Evolutionary conservation across 2,888 invertebrate species (phyloP), one percentile per base, ranked within the genome.

Genomic region (Synanthedon formicaeformis): DNA sequence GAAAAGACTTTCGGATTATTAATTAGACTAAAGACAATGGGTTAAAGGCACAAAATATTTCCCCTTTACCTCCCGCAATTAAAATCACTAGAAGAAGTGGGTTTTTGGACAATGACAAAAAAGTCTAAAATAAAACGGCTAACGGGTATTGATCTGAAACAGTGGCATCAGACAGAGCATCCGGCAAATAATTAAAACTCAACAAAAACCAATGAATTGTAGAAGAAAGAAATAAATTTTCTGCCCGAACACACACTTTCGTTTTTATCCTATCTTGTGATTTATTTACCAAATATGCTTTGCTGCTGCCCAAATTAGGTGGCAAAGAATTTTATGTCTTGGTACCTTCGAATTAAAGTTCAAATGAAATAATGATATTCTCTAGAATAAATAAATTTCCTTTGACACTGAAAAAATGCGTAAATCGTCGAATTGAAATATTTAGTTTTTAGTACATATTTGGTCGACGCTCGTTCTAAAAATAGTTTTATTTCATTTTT

Each of bases 181-280:
- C 81, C 78, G 81, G 75, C 74, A 72, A 81, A 81, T 81, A 83
- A 84, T 83, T 83, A 83, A 81, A 83, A 81, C 71, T 81, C 73
- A 72, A 73, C 75, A 77, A 78, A 75, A 81, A 69, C 67, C 75
- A 77, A 64, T 72, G 75, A 79, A 77, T 78, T 78, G 74, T 76
- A 68, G 67, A 69, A 71, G 71, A 80, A 73, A 75, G 75, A 81
- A 79, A 82, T 79, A 81, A 79, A 81, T 83, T 81, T 81, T 80
- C 78, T 71, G 75, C 65, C 61, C 69, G 70, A 81, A 76, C 66
- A 76, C 68, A 74, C 73, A 75, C 77, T 80, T 75, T 81, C 75
- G 74, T 79, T 83, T 81, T 81, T 80, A 78, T 76, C 72, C 73
- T 71, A 65, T 60, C 65, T 69, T 63, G 70, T 78, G 81, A 81